A percentile compares a stretch with the other conserved stretches of the same genome.
These are phyloP conservation scores for Andricus grossulariae DNA, from an alignment of 1,140 invertebrate genomes.

Conservation along the genomic window DNA sequence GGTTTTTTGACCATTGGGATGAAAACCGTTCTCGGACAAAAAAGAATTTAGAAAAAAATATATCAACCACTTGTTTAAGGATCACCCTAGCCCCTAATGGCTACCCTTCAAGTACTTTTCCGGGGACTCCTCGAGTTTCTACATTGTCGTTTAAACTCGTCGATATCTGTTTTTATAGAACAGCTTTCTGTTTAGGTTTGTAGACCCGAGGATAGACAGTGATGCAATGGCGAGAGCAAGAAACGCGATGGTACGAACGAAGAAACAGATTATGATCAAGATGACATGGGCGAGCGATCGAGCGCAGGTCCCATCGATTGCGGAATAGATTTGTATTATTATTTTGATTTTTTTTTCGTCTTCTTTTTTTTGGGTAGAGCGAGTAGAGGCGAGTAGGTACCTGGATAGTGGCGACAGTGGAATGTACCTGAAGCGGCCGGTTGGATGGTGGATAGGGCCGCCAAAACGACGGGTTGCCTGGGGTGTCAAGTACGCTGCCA, in stretches of 20 bases:
- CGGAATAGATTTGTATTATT: conserved; percentile 29
- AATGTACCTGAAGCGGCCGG: conserved; percentile 93
- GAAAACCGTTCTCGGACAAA: no score
- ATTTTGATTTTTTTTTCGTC: neutral
- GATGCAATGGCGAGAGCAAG: conserved; percentile 29
- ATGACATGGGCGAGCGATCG: conserved; percentile 41
- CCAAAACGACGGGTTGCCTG: conserved; percentile 88
- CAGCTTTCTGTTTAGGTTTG: no score
- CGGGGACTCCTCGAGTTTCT: no score
- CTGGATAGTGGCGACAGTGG: conserved; percentile 82
- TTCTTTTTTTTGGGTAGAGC: conserved; percentile 71
- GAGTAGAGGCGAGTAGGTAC: conserved; percentile 78
- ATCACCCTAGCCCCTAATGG: no score
- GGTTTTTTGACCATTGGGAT: no score
- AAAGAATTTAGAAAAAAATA: no score
- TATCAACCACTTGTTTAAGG: no score
- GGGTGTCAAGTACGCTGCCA: conserved; percentile 94
- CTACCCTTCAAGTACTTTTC: no score
- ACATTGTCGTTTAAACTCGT: no score
- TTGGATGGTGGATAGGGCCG: conserved; percentile 94
- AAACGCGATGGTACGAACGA: conserved; percentile 29
- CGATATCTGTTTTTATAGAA: no score
- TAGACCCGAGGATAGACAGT: conserved; percentile 15
- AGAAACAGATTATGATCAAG: conserved; percentile 6
- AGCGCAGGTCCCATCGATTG: conserved; percentile 47